Evolutionary conservation across 2,113 vertebrate genomes (phyloP).

Genomic region (Pseudopipra pipra): DNA sequence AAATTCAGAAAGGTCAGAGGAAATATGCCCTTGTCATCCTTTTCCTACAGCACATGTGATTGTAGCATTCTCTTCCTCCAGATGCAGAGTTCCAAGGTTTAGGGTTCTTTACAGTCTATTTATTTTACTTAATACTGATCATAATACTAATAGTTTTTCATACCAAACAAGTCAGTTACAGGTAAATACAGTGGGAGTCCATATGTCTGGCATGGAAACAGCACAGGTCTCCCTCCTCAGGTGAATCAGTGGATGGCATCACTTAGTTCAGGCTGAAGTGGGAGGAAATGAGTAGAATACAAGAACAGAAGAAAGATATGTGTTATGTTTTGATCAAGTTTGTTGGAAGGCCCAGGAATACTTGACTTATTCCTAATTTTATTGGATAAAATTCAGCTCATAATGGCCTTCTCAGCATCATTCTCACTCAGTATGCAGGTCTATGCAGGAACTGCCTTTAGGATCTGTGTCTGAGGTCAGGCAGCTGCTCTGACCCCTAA

Average conservation of each 20-base stretch:
- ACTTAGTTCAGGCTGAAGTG: neutral
- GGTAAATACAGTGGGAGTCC: neutral
- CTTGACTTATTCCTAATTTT: neutral
- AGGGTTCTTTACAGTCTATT: neutral
- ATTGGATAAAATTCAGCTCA: neutral
- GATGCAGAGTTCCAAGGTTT: neutral
- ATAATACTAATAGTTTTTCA: neutral
- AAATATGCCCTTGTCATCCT: neutral
- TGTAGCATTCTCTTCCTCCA: neutral
- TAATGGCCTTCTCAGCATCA: accelerated
- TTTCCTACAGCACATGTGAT: neutral
- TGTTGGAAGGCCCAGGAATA: neutral
- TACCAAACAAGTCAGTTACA: neutral
- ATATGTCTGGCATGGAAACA: neutral
- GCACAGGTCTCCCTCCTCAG: neutral
- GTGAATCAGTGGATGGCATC: neutral
- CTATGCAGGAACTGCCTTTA: neutral
- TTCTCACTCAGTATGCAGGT: neutral
- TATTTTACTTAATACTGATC: neutral
- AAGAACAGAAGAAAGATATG: neutral
- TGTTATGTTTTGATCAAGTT: neutral
- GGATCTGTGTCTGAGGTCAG: neutral
- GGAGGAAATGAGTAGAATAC: neutral
- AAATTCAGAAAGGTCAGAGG: neutral
- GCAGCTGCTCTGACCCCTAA: neutral